Evolutionary conservation across 2,797 vertebrate species (phyloP).

Genomic region (Characodon lateralis): DNA sequence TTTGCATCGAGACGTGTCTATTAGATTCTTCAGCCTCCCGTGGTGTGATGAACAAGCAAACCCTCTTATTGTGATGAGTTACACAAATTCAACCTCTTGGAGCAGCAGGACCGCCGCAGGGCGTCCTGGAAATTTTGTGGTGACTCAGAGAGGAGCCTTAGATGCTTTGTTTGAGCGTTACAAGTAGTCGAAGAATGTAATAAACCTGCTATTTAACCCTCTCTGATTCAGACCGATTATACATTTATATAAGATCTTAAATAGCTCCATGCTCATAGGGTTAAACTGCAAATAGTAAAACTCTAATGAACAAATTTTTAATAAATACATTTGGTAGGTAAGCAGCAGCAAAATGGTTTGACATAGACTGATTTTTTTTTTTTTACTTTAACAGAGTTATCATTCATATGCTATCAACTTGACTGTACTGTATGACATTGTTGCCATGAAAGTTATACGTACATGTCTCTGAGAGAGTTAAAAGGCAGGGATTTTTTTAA

Average conservation of each 20-base stretch:
- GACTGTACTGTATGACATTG: constrained; percentile 81
- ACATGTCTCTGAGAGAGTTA: constrained; percentile 68
- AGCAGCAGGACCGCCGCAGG: constrained; percentile 34
- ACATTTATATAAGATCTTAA: constrained; percentile 17
- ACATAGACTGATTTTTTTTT: constrained; percentile 63
- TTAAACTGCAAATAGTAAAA: constrained; percentile 88
- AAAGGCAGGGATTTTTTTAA: constrained; percentile 75
- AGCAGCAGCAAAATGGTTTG: constrained; percentile 95
- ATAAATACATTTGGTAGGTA: constrained; percentile 84
- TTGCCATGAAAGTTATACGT: constrained; percentile 78
- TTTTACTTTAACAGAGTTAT: constrained; percentile 69
- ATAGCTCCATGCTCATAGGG: constrained; percentile 70
- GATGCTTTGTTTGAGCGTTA: constrained; percentile 69
- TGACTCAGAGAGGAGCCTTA: constrained; percentile 57
- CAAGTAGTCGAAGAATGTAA: constrained; percentile 79
- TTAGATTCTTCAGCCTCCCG: constrained; percentile 80
- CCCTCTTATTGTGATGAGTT: constrained; percentile 66
- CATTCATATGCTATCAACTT: constrained; percentile 79
- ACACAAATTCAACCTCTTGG: constrained; percentile 55
- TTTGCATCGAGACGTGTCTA: constrained; percentile 80
- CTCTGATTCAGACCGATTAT: constrained; percentile 65
- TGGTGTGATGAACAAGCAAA: constrained; percentile 73
- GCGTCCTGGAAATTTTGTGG: constrained; percentile 53
- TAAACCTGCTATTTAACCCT: constrained; percentile 82
- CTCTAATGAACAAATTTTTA: constrained; percentile 86